Evolutionary conservation across 2,888 invertebrate genomes (phyloP), one percentile per base, ranked within the genome.

Genomic region (Amphipyra tragopoginis): DNA sequence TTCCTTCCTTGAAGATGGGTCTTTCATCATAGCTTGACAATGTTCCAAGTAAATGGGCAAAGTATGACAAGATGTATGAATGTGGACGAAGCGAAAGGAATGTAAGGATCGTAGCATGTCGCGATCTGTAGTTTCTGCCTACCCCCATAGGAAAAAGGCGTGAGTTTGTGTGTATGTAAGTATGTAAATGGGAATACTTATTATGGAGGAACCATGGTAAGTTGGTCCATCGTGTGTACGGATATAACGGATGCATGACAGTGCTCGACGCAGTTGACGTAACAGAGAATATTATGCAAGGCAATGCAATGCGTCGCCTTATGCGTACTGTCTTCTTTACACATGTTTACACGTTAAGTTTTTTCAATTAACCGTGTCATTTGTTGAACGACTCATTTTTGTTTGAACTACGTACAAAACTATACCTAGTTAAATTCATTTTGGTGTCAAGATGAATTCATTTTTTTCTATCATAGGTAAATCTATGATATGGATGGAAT

Each of bases 281-380:
- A 75, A 71, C 52, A 15, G 10, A 14, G 1, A 52, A 43, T 43
- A 52, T 75, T 77, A 58, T 64, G 70, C 60, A 65, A 77, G 50
- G 10, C 58, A 48, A 48, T 47, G 75, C 53, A 66, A 68, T 59
- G 40, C 21, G 33, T 53, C 51, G 21, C 57, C 47, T 50, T 62
- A 52, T 45, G 39, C 34, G 55, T 44, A 36, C 26, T 21, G 50
- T 54, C 58, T 38, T 61, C 48, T 55, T 52, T 45, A 55, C 59
- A 58, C 38, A 69, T 59, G 56, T 61, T 69, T 65, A 59, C 50
- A 43, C 21, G 33, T 49, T 45, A 21, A 34, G 33, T 36, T 70
- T 29, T 70, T 65, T 62, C 43, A 65, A 70, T 59, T 51, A 38
- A 15, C 44, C 49, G 60, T 53, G 55, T 11, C 51, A 48, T 54